Base-by-base conservation (phyloP, 1,140 invertebrate genomes). In the Lepidurus couesii region DNA sequence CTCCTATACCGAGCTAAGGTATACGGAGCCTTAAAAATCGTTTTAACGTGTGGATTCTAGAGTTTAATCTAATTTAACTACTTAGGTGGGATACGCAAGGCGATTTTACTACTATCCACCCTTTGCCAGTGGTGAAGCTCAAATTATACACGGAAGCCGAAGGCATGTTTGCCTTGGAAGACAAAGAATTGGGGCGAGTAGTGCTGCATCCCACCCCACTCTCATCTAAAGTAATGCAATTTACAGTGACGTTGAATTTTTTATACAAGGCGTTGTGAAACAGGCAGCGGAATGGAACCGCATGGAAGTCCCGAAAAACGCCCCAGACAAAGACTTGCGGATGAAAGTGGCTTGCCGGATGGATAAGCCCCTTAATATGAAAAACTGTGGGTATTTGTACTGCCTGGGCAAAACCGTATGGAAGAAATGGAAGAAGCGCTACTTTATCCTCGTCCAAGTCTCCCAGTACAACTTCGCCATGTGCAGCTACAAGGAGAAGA, bases 391-490 rank as follows among this genome's bases (percentile, higher is more conserved):
- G 13, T 92, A 97, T 85, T 88, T 98, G 34, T 98, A 95, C 86
- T 95, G 94, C 8, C 89, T 96, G 82, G 98, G 98, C 42, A 98
- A 98, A 88, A 94, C 92, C 79, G 95, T 98, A 0, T 99, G 98
- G 98, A 98, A 98, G 84, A 99, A 99, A 85, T 99, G 97, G 97
- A 99, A 99, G 86, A 95, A 95, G 83, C 89, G 98, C 79, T 99
- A 99, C 86, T 98, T 96, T 89, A 96, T 98, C 79, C 87, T 99
- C 77, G 97, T 99, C 65, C 98, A 99, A 90, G 96, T 98, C 21
- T 99, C 97, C 65, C 98, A 99, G 88, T 99, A 99, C 86, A 99
- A 97, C 44, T 99, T 99, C 89, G 98, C 97, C 42, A 96, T 99
- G 91, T 99, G 98, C 87, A 98, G 95, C 83, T 99, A 99, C 85